phyloP scores from a whole-genome alignment of 2,797 vertebrate genomes.

The Decapterus maruadsi region DNA sequence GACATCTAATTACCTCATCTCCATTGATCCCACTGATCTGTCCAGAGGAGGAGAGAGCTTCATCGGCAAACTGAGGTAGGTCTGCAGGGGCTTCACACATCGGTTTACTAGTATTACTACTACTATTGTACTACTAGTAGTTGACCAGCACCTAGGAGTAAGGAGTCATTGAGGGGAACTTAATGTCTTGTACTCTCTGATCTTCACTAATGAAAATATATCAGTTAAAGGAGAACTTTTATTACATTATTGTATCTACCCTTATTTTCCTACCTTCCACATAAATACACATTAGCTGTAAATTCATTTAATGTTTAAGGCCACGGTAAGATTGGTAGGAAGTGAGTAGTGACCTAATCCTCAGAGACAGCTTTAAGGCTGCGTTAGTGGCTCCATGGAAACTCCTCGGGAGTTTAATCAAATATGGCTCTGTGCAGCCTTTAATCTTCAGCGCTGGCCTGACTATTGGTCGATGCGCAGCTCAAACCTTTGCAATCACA shows the following conservation, averaged over 20 bases:
- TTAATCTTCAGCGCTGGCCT: constrained; percentile 66
- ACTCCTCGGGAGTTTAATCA: constrained; percentile 71
- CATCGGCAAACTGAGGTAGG: constrained; percentile 96
- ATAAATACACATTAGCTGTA: constrained; percentile 13
- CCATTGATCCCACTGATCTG: constrained; percentile 97
- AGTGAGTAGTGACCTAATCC: constrained; percentile 42
- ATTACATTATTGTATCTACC: background rate
- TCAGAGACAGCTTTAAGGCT: constrained; percentile 52
- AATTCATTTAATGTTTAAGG: constrained; percentile 1
- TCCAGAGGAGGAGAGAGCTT: constrained; percentile 98
- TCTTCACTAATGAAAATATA: background rate
- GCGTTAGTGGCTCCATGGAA: constrained; percentile 62
- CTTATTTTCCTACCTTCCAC: background rate
- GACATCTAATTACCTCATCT: constrained; percentile 99
- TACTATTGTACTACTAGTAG: no score
- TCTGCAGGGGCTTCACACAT: background rate
- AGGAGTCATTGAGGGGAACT: no score
- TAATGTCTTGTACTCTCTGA: background rate
- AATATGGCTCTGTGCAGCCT: constrained; percentile 65
- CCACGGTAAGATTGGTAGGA: constrained; percentile 11
- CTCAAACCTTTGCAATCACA: constrained; percentile 65
- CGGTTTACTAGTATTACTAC: no score
- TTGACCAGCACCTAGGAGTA: background rate
- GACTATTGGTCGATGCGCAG: constrained; percentile 42
- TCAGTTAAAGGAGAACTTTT: background rate